Percentiles rank a stretch among this genome's conserved stretches.
phyloP scores from a whole-genome alignment of 2,797 vertebrate genomes.

The Menidia menidia region DNA sequence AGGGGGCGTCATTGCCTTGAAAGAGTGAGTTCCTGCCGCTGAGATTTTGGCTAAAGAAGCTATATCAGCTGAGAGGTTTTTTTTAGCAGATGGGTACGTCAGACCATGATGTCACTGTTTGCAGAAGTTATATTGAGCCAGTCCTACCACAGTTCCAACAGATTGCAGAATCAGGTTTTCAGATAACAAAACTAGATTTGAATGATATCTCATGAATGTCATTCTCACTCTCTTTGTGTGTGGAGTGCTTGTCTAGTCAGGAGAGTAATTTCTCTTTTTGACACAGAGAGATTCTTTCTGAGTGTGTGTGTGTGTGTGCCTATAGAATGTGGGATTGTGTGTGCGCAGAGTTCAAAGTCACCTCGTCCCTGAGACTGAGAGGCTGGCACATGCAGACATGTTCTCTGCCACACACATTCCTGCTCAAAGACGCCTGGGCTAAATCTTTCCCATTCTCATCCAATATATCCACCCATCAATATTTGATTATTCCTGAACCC shows the following conservation, averaged over 20 bases:
- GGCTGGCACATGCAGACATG: slow-evolving; percentile 58
- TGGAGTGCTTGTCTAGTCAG: slow-evolving; percentile 52
- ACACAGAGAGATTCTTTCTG: slow-evolving; percentile 52
- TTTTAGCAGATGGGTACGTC: slow-evolving; percentile 25
- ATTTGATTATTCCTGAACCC: slow-evolving; percentile 77
- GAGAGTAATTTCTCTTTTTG: slow-evolving; percentile 57
- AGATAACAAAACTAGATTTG: slow-evolving; percentile 7
- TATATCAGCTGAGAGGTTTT: slow-evolving; percentile 46
- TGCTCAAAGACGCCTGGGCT: slow-evolving; percentile 23
- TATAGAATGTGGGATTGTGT: slow-evolving; percentile 44
- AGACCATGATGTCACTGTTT: not conserved
- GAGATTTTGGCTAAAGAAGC: slow-evolving; percentile 53
- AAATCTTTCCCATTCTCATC: slow-evolving; percentile 67
- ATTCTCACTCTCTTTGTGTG: slow-evolving; percentile 52
- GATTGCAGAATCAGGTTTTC: not conserved
- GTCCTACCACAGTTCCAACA: not conserved
- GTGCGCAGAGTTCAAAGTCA: slow-evolving; percentile 80
- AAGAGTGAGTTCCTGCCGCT: slow-evolving; percentile 31
- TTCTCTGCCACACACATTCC: slow-evolving; percentile 47
- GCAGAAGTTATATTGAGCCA: slow-evolving; percentile 15
- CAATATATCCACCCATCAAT: slow-evolving; percentile 78
- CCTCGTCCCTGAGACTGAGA: slow-evolving; percentile 74
- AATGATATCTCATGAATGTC: slow-evolving; percentile 57
- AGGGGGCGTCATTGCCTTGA: slow-evolving; percentile 59
- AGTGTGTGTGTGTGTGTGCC: slow-evolving; percentile 27